A percentile compares a stretch with the other conserved stretches of the same genome.
phyloP scores from a whole-genome alignment of 2,888 invertebrate species.

The Agrenia bidenticulata region DNA sequence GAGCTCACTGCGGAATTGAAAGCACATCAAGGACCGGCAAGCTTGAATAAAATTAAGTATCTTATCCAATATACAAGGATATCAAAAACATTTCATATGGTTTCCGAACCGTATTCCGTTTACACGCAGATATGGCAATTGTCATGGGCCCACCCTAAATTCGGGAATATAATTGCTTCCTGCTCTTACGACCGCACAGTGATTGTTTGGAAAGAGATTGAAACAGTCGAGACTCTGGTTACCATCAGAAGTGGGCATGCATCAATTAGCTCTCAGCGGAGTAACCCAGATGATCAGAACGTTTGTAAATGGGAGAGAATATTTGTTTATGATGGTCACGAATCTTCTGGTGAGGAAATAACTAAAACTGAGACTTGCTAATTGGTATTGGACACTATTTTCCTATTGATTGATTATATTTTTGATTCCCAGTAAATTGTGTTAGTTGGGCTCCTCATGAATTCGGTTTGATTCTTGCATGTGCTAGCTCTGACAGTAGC shows the following conservation, averaged over 20 bases:
- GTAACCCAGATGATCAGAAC: no score
- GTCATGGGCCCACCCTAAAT: constrained; percentile 1
- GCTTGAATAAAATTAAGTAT: no score
- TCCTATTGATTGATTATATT: not conserved
- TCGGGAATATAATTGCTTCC: not conserved
- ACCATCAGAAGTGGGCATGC: no score
- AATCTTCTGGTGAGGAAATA: no score
- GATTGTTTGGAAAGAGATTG: not conserved
- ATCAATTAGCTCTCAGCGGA: no score
- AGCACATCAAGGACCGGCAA: not conserved
- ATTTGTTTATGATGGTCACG: no score
- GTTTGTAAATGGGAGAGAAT: no score
- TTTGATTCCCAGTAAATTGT: not conserved
- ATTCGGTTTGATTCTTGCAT: not conserved
- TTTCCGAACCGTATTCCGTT: not conserved
- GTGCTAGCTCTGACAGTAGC: not conserved
- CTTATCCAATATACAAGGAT: no score
- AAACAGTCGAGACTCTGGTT: no score
- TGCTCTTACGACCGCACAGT: not conserved
- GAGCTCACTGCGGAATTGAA: not conserved
- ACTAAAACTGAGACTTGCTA: no score
- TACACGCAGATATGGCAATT: not conserved
- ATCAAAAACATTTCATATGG: no score
- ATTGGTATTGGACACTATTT: no score
- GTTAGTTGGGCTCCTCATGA: not conserved